Percentiles rank a stretch among this genome's conserved stretches.
Conservation (phyloP, 2,888 invertebrate species). For the Agrochola litura region DNA sequence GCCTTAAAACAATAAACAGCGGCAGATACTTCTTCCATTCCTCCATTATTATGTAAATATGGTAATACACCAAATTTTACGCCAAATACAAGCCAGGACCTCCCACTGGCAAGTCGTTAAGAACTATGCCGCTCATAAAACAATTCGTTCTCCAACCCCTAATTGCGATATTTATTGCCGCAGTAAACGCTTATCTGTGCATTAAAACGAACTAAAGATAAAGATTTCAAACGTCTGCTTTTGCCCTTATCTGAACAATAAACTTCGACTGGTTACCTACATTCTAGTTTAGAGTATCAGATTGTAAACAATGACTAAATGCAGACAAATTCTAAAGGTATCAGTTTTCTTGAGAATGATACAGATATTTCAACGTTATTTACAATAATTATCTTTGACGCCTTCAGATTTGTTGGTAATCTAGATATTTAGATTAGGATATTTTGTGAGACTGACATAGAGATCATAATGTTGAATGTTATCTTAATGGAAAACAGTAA, state of each 20-base stretch:
- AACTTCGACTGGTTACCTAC: slow-evolving; percentile 64
- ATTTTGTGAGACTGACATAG: slow-evolving; percentile 59
- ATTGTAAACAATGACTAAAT: slow-evolving; percentile 63
- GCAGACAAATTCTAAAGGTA: slow-evolving; percentile 51
- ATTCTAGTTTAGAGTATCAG: slow-evolving; percentile 55
- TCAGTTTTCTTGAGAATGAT: slow-evolving; percentile 50
- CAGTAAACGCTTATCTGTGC: slow-evolving; percentile 78
- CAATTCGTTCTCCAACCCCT: slow-evolving; percentile 72
- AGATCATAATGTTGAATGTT: slow-evolving; percentile 61
- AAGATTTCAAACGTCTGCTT: slow-evolving; percentile 69
- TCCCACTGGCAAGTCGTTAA: slow-evolving; percentile 65
- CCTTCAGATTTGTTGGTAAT: slow-evolving; percentile 61
- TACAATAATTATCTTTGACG: slow-evolving; percentile 56
- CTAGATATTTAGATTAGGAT: slow-evolving; percentile 61
- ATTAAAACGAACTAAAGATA: slow-evolving; percentile 68
- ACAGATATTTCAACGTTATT: slow-evolving; percentile 56
- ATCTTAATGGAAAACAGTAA: slow-evolving; percentile 63
- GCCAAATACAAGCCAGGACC: slow-evolving; percentile 56
- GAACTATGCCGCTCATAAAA: slow-evolving; percentile 72
- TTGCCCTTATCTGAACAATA: slow-evolving; percentile 66
- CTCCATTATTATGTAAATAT: slow-evolving; percentile 41
- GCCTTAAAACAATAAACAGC: slow-evolving; percentile 21
- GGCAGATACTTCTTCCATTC: slow-evolving; percentile 15
- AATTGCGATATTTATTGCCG: slow-evolving; percentile 80
- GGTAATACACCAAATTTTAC: slow-evolving; percentile 46